phyloP scores from a whole-genome alignment of 2,888 invertebrate genomes.

The Agrenia bidenticulata region DNA sequence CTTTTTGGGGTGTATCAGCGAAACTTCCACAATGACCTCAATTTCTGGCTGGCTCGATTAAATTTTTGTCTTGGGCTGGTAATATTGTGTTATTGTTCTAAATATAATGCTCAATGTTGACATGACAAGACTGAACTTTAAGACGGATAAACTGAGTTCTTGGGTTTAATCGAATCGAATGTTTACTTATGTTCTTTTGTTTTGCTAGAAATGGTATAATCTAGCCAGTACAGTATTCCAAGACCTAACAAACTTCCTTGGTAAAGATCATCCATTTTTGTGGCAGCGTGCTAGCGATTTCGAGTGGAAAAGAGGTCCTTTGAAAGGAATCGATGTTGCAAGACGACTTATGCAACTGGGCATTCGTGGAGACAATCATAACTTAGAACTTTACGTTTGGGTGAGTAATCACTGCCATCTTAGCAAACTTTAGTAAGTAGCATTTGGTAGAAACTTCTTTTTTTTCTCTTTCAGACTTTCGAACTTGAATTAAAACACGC shows the following conservation, averaged over 20 bases:
- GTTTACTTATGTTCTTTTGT: neutral
- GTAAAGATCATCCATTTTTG: constrained; percentile 28
- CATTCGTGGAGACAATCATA: constrained; percentile 17
- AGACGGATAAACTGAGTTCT: no score
- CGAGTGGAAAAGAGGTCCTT: constrained; percentile 26
- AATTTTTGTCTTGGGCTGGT: constrained; percentile 30
- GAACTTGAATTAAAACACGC: constrained; percentile 30
- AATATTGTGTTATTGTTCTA: no score
- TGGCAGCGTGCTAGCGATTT: constrained; percentile 37
- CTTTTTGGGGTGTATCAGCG: constrained; percentile 18
- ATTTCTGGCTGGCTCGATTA: constrained; percentile 29
- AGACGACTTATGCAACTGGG: constrained; percentile 27
- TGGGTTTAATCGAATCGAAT: no score
- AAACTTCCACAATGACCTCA: constrained; percentile 20
- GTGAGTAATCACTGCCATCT: constrained; percentile 13
- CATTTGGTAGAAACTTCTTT: neutral
- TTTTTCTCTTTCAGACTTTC: constrained; percentile 17
- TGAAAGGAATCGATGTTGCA: constrained; percentile 28
- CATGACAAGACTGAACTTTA: no score
- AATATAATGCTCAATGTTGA: no score
- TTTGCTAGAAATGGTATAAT: constrained; percentile 27
- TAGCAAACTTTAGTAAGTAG: no score
- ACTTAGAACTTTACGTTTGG: constrained; percentile 26
- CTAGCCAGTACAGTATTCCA: constrained; percentile 23
- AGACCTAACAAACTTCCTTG: constrained; percentile 26